Evolutionary conservation across 1,140 invertebrate species (phyloP), one percentile per base, ranked within the genome.

Genomic region (Caenorhabditis briggsae): DNA sequence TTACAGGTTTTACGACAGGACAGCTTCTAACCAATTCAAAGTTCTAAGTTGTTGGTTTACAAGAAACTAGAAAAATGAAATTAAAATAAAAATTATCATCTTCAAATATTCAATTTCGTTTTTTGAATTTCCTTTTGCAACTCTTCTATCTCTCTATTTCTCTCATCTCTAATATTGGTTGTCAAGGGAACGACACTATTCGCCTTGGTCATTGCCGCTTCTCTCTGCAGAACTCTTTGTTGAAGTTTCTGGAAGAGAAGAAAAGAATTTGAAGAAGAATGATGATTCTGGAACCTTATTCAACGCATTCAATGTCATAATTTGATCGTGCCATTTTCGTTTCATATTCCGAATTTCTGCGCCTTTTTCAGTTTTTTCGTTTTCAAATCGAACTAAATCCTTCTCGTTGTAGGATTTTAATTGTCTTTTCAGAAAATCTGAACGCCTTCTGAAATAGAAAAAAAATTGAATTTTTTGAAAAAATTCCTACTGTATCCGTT

Each of bases 161-260:
- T 50, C 46, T 78, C 70, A 23, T 78, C 70, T 53, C 70, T 12
- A 41, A 78, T 46, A 43, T 78, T 78, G 11, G 70, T 78, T 50
- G 70, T 50, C 70, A 78, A 23, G 50, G 50, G 70, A 11, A 78
- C 20, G 6, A 78, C 70, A 78, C 70, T 78, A 78, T 78, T 78
- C 18, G 70, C 70, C 23, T 78, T 48, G 7, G 70, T 78, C 70
- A 78, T 78, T 3, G 70, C 70, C 3, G 70, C 70, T 43, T 78
- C 70, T 50, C 70, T 46, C 53, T 78, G 70, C 7, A 78, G 46
- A 18, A 78, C 70, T 78, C 70, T 14, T 78, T 78, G 70, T 78
- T 78, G 70, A n/a, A 78, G 70, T n/a, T 78, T 78, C 70, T 78
- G n/a, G 8, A 50, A 78, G n/a, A 20, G 6, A 8, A 12, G 7